phyloP scores from a whole-genome alignment of 2,888 invertebrate species.

The Synergus laeviventris region DNA sequence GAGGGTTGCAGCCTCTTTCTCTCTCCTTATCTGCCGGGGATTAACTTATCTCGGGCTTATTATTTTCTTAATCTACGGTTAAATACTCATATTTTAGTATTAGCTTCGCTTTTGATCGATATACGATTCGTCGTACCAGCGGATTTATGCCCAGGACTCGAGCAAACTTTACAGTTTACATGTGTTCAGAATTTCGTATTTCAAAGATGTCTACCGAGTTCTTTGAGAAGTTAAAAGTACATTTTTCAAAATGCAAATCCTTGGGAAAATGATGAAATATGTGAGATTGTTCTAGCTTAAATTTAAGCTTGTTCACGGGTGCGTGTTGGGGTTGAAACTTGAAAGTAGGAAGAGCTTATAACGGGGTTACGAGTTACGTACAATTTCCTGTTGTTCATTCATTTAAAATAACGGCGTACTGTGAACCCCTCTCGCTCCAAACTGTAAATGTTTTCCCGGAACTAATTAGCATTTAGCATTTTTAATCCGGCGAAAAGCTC shows the following conservation, averaged over 20 bases:
- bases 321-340: slow-evolving; percentile 38
- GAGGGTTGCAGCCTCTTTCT: slow-evolving; percentile 54
- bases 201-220: too few species aligned
- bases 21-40: slow-evolving; percentile 71
- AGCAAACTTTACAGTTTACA: background rate
- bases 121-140: slow-evolving; percentile 51
- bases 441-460: slow-evolving; percentile 69
- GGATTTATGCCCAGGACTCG: background rate
- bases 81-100: slow-evolving; percentile 76
- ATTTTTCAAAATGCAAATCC: background rate
- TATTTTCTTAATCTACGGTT: slow-evolving; percentile 75
- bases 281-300: slow-evolving; percentile 29
- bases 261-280: slow-evolving; percentile 29
- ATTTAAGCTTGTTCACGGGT: slow-evolving; percentile 31
- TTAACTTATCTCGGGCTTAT: slow-evolving; percentile 75
- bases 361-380: slow-evolving; percentile 64
- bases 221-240: background rate
- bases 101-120: slow-evolving; percentile 59
- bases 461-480: slow-evolving; percentile 75
- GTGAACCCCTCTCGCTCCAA: slow-evolving; percentile 58
- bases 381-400: slow-evolving; percentile 72
- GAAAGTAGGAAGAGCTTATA: slow-evolving; percentile 47
- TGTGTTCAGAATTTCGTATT: background rate
- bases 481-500: slow-evolving; percentile 70
- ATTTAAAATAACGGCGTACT: slow-evolving; percentile 69